Percentiles rank a stretch among this genome's conserved stretches.
Evolutionary conservation across 2,113 vertebrate species (phyloP).

Genomic region (Ictalurus furcatus): DNA sequence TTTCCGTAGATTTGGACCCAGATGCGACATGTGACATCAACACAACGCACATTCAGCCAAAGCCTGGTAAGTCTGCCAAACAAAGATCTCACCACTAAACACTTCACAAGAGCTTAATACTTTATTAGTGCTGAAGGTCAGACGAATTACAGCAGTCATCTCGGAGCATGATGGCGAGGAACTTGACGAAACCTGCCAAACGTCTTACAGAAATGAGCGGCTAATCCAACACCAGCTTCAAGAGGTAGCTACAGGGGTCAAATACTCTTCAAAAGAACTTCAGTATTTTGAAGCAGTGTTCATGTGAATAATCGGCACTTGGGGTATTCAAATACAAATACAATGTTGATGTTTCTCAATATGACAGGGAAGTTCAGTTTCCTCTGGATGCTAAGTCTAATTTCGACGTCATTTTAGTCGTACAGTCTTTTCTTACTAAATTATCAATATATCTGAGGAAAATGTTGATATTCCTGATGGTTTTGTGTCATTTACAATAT

Average conservation of each 20-base stretch:
- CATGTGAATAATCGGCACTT: neutral
- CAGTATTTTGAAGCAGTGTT: neutral
- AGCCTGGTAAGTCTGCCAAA: conserved; percentile 20
- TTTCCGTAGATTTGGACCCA: no score
- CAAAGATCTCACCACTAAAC: conserved; percentile 27
- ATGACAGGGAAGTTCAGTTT: neutral
- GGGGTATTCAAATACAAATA: neutral
- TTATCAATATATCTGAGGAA: neutral
- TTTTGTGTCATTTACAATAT: neutral
- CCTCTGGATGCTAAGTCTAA: neutral
- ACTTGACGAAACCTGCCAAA: conserved; percentile 9
- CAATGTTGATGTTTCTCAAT: neutral
- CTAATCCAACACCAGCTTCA: neutral
- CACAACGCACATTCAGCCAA: no score
- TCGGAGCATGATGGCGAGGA: conserved; percentile 37
- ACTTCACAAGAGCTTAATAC: conserved; percentile 25
- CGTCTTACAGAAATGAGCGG: neutral
- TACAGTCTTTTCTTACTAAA: neutral
- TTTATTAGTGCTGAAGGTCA: conserved; percentile 23
- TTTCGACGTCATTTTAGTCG: neutral
- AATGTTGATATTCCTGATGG: neutral
- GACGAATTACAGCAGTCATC: conserved; percentile 30
- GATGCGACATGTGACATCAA: no score
- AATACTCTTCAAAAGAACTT: neutral
- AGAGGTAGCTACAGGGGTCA: neutral